phyloP scores from a whole-genome alignment of 2,888 invertebrate species.

The Chloromyia formosa region DNA sequence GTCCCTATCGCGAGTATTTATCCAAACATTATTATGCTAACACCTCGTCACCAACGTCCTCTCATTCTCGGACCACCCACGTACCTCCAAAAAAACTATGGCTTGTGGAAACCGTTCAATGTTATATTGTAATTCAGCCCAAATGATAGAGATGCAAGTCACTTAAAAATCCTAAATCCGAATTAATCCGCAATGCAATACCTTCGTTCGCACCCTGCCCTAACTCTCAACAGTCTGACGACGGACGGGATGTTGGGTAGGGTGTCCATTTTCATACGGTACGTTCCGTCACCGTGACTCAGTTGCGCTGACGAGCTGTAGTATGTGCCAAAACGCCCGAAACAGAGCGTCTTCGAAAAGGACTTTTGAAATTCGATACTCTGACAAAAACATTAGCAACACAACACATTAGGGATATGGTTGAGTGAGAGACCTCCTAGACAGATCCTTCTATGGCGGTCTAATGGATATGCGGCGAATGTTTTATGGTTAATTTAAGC shows the following conservation, averaged over 20 bases:
- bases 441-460: slow-evolving; percentile 44
- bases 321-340: slow-evolving; percentile 27
- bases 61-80: slow-evolving; percentile 27
- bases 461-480: slow-evolving; percentile 10
- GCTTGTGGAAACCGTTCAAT: neutral
- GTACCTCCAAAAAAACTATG: neutral
- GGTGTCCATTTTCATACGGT: neutral
- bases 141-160: slow-evolving; percentile 20
- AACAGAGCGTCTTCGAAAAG: slow-evolving; percentile 28
- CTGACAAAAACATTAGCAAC: slow-evolving; percentile 48
- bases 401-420: slow-evolving; percentile 41
- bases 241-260: too few relatives aligned
- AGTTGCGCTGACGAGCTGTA: neutral
- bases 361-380: slow-evolving; percentile 45
- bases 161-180: slow-evolving; percentile 10
- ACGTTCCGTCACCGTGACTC: too few relatives aligned
- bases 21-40: slow-evolving; percentile 4
- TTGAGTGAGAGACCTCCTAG: slow-evolving; percentile 43
- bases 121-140: neutral
- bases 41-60: slow-evolving; percentile 31
- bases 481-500: neutral
- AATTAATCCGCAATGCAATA: slow-evolving; percentile 35
- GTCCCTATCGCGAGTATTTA: too few relatives aligned
- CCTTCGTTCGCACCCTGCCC: slow-evolving; percentile 39
- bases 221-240: slow-evolving; percentile 38